Evolutionary conservation across 2,888 invertebrate genomes (phyloP), one percentile per base, ranked within the genome.

Genomic region (Drosophila leonis): DNA sequence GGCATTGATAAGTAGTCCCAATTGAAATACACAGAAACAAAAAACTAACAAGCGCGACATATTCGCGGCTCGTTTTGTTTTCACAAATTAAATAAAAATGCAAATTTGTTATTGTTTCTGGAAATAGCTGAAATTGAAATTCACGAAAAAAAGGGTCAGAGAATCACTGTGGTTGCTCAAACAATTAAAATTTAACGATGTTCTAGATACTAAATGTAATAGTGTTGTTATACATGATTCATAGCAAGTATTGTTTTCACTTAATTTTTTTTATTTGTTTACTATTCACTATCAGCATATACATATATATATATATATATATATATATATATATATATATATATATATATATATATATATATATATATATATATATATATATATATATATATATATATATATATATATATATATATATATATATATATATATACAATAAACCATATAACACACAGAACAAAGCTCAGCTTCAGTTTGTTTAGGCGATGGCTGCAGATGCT

Each of bases 1-100:
- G 48, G 82, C 89, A 65, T 81, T 78, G 37, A 83, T 82, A 35
- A 84, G 73, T 31, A 90, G 42, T 48, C 76, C 81, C 57, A 83
- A 80, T 78, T 91, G 91, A 57, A 90, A 27, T 20, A 90, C 10
- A 65, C 75, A 79, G 44, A 75, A 67, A 48, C 76, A 76, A 49
- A 85, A 63, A 56, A 51, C 61, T 10, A 84, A 62, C 56, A 51
- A 52, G 51, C 81, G 89, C 80, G 80, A 61, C 92, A 91, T 91
- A 10, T 65, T 75, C 62, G 44, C 42, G 48, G 9, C 9, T 33
- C 31, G 20, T 24, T 37, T 31, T 69, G n/a, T 20, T 46, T 64
- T 46, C 20, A 31, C 46, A 46, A 44, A 39, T 62, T 75, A 29
- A 55, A 55, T 65, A 41, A 59, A 35, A 61, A 62, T 62, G 18